phyloP scores from a whole-genome alignment of 1,140 invertebrate genomes.

The Chlorops oryzae region DNA sequence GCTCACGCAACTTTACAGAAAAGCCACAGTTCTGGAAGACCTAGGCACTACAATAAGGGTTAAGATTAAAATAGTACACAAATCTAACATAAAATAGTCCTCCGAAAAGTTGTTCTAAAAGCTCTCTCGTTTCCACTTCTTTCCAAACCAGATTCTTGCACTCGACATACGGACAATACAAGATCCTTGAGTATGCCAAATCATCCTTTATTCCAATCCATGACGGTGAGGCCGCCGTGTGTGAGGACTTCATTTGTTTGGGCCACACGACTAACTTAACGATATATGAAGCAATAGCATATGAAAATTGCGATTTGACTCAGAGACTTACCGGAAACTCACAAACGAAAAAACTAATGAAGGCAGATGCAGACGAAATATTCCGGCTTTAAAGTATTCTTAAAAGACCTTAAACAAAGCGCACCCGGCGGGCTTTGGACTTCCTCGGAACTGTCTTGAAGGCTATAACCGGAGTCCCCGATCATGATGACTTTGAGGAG shows the following conservation, averaged over 20 bases:
- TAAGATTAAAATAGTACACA: too few species aligned
- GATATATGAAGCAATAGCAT: not conserved
- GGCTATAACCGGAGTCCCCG: not conserved
- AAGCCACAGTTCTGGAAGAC: too few species aligned
- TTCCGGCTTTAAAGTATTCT: not conserved
- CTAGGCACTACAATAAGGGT: too few species aligned
- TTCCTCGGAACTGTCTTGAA: not conserved
- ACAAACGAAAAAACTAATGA: not conserved
- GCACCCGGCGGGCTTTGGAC: not conserved
- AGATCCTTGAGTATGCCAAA: too few species aligned
- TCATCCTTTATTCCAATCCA: too few species aligned
- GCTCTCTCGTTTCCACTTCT: too few species aligned
- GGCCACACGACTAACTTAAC: not conserved
- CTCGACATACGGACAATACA: too few species aligned
- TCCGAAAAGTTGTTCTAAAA: too few species aligned
- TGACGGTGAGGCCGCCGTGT: not conserved
- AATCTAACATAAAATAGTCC: too few species aligned
- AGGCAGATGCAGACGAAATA: too few species aligned
- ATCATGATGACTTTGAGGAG: not conserved
- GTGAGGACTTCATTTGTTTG: not conserved
- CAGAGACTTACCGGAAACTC: not conserved
- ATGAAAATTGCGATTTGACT: not conserved
- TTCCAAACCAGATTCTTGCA: too few species aligned
- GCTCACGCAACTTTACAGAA: not conserved
- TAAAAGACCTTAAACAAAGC: not conserved